A percentile compares a stretch with the other conserved stretches of the same genome.
Conservation (phyloP, 1,140 invertebrate genomes). For the Sweltsa coloradensis region DNA sequence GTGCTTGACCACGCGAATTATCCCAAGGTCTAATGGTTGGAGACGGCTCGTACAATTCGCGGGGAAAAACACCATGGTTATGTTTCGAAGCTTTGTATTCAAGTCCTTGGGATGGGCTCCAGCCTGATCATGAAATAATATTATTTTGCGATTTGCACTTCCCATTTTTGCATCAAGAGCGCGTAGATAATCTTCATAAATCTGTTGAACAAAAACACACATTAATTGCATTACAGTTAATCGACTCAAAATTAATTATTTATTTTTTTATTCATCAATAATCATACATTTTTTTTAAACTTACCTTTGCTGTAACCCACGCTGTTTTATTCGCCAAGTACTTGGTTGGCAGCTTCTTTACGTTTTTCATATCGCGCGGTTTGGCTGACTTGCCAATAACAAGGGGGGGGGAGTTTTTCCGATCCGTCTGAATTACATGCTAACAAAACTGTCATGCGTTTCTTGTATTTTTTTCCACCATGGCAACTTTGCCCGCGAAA, state of each 20-base stretch:
- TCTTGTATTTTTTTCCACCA: slow-evolving; percentile 29
- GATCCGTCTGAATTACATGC: slow-evolving; percentile 27
- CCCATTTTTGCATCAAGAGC: slow-evolving; percentile 23
- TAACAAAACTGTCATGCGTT: slow-evolving; percentile 29
- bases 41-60: slow-evolving; percentile 33
- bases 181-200: slow-evolving; percentile 18
- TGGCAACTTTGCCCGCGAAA: slow-evolving; percentile 26
- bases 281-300: no score
- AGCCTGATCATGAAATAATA: slow-evolving; percentile 35
- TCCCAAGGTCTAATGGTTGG: slow-evolving; percentile 34
- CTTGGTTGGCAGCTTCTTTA: slow-evolving; percentile 25
- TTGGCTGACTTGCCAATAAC: slow-evolving; percentile 26
- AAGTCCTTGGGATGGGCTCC: slow-evolving; percentile 29
- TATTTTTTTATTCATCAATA: no score
- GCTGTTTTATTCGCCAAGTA: slow-evolving; percentile 28
- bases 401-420: slow-evolving; percentile 25
- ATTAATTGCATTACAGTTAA: no score
- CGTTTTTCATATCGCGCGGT: slow-evolving; percentile 25
- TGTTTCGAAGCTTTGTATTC: slow-evolving; percentile 23
- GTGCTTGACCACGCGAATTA: slow-evolving; percentile 29
- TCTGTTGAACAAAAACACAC: no score
- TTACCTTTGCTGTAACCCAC: slow-evolving; percentile 22
- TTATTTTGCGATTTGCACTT: slow-evolving; percentile 27
- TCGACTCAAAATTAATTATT: no score
- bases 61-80: slow-evolving; percentile 31